Evolutionary conservation across 2,888 invertebrate genomes (phyloP), one percentile per base, ranked within the genome.

Genomic region (Aphodius sticticus): DNA sequence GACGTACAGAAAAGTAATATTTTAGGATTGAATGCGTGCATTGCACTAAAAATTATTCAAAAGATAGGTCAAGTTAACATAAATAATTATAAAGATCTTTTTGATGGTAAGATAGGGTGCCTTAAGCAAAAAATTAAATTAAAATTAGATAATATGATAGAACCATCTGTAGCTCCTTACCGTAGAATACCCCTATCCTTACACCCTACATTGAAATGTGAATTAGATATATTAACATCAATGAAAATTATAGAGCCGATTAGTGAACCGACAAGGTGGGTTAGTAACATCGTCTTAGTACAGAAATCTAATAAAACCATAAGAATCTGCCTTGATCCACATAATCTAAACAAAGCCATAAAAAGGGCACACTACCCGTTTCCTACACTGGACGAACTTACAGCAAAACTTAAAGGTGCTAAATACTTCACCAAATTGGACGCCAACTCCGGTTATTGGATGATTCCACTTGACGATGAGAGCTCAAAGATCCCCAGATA

Each of bases 371-470:
- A 78, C 77, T 81, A 78, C 76, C 38, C 38, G n/a, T 79, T 83
- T 69, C 81, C 81, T 9, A 82, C 81, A 35, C 70, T 79, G 16
- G 80, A 81, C 12, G 80, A 83, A 79, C 81, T 82, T 71, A 70
- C 78, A 12, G 38, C 76, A 78, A 83, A 80, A 77, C 76, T 83
- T 74, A 36, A 69, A 9, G 82, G 82, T 38, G 78, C 76, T n/a
- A 76, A 69, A 77, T 74, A 75, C 76, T 83, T 82, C 77, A 76
- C 76, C 16, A 79, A 80, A 69, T 72, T 83, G 16, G 82, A 82
- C 71, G 77, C 79, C 69, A 80, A 70, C n/a, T 26, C 26, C 26
- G 26, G 26, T 26, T 26, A 26, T 26, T 26, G 26, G 26, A 26
- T 26, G 26, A 26, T 26, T 26, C 26, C 26, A 26, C 26, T 26